Base-by-base conservation (phyloP, 2,113 vertebrate species). In the Zosterops borbonicus region DNA sequence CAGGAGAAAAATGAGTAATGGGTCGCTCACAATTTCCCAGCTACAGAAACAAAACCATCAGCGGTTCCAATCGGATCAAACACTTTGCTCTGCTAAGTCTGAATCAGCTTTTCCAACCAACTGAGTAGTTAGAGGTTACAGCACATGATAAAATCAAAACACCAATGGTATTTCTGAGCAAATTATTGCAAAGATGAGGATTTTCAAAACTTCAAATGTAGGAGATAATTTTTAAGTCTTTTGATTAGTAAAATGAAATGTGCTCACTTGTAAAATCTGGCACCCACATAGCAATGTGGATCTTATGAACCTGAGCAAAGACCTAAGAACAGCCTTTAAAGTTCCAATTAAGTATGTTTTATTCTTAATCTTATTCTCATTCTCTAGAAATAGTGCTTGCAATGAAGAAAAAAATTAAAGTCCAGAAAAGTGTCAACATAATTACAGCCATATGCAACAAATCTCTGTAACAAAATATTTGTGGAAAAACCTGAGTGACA, bases 91-190 rank as follows among this genome's bases (percentile, higher is more conserved):
- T 73, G 53, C 77, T 86, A 42, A 83, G 24, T 41, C 91, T 83
- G 77, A 88, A 92, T 78, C 83, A 96, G 78, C 56, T 76, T 95
- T 96, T 87, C 69, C 83, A 83, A 74, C 0, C 5, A 83, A 74
- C 0, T 5, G 12, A 56, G 44, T 14, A 46, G 67, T 83, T n/a
- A 77, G 62, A 84, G 79, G 49, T 42, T 87, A 84, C 13, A 37
- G 50, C 46, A 74, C 39, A 47, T 31, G 29, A 75, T 44, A 60
- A 92, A 84, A 89, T 52, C 64, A 92, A 86, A 86, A 55, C 46
- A 53, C 19, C 35, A 67, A 41, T 0, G 0, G 53, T 31, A 63
- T 74, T 60, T 75, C 49, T 78, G 47, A 68, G 39, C 7, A 80
- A 70, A 74, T 71, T 81, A 75, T 7, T 83, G 53, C 52, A 83